phyloP scores from a whole-genome alignment of 2,113 vertebrate species.

The Hippocampus abdominalis region DNA sequence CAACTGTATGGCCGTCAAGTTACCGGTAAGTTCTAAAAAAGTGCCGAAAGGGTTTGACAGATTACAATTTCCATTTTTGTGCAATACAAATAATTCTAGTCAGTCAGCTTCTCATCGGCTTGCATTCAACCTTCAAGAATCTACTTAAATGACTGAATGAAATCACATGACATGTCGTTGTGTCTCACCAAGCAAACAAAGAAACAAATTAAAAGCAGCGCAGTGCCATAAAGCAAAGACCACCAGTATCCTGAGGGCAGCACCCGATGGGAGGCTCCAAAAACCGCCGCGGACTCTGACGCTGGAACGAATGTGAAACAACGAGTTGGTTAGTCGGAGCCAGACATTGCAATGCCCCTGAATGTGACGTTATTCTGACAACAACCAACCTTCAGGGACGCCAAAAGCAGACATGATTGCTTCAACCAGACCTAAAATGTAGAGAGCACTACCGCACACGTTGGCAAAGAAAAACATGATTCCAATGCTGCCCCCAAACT shows the following conservation, averaged over 20 bases:
- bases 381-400: slow-evolving; percentile 62
- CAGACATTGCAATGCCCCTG: neutral
- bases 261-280: slow-evolving; percentile 38
- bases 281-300: slow-evolving; percentile 29
- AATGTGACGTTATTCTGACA: no score
- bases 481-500: slow-evolving; percentile 86
- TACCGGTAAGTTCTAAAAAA: no score
- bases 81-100: neutral
- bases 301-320: neutral
- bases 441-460: slow-evolving; percentile 82
- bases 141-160: neutral
- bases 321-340: neutral
- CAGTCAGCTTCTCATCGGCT: neutral
- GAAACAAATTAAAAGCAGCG: slow-evolving; percentile 80
- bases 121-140: neutral
- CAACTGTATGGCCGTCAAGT: neutral
- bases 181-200: slow-evolving; percentile 78
- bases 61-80: neutral
- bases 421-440: slow-evolving; percentile 82
- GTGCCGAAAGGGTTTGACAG: neutral
- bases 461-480: slow-evolving; percentile 90
- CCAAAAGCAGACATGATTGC: slow-evolving; percentile 78
- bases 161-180: neutral
- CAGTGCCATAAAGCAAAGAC: slow-evolving; percentile 76
- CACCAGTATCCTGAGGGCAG: slow-evolving; percentile 83